Base-by-base conservation (phyloP, 2,888 invertebrate genomes). In the Scaptomyza reducta region DNA sequence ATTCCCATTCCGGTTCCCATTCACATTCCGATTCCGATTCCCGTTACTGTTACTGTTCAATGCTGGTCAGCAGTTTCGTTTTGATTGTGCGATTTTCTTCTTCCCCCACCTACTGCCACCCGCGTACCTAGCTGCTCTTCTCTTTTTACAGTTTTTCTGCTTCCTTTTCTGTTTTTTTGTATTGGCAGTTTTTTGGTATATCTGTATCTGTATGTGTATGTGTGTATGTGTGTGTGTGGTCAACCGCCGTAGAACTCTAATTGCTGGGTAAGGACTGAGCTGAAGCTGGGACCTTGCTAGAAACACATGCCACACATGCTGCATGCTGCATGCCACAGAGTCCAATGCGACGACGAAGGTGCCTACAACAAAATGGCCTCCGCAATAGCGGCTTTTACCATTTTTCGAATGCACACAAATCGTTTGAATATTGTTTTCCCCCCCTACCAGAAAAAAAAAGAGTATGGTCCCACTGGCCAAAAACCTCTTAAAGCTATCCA, bases 21-120 rank as follows among this genome's bases (percentile, higher is more conserved):
- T 57, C 63, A 45, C 56, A 57, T 74, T 59, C 47, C 60, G 27
- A 51, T 53, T 63, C 47, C 45, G 33, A 29, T 46, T 59, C 22
- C 44, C 46, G 18, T 50, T 58, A 10, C 29, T 16, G 35, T 46
- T 50, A 38, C 60, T 55, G 58, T 68, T 75, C 79, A 61, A 67
- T 77, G 73, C 77, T 85, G 87, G 84, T 81, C 87, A 86, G 84
- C 84, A 82, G 74, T 82, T 85, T 86, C 77, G 66, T 62, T 86
- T 79, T 86, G 84, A 85, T 86, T 84, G 84, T 86, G 56, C 87
- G 72, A 74, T 74, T 83, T 76, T 85, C 74, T 70, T 77, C 75
- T 73, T 80, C 55, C 70, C 60, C 7, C n/a, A 35, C 35, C 35
- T n/a, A 35, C 33, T 1, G 3, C 1, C 11, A 1, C 1, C 3